phyloP scores from a whole-genome alignment of 2,113 vertebrate species.

The Hippocampus zosterae region DNA sequence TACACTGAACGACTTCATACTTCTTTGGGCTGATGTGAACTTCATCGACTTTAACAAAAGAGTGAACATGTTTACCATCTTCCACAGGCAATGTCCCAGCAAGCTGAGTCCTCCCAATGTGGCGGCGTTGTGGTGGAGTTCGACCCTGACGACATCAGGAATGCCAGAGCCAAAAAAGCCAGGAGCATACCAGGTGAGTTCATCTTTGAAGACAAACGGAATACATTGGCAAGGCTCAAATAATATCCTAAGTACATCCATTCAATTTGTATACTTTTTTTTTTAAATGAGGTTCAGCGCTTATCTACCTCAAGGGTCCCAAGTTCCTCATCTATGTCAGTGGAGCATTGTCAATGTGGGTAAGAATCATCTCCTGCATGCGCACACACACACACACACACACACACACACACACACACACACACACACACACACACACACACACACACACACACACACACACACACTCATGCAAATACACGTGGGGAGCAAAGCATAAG shows the following conservation, averaged over 20 bases:
- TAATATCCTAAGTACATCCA: conserved; percentile 2
- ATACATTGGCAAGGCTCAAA: neutral
- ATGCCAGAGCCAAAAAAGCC: conserved; percentile 44
- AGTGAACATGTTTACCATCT: conserved; percentile 6
- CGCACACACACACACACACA: neutral
- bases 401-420: neutral
- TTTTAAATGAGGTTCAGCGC: conserved; percentile 56
- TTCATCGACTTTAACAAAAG: neutral
- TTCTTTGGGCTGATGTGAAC: neutral
- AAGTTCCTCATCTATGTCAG: conserved; percentile 75
- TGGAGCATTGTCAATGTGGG: conserved; percentile 76
- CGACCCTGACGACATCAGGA: conserved; percentile 55
- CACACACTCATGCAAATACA: too few species aligned
- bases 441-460: too few species aligned
- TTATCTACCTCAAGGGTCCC: conserved; percentile 70
- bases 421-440: neutral
- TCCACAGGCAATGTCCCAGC: conserved; percentile 63
- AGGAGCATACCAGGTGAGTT: conserved; percentile 63
- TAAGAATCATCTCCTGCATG: conserved; percentile 60
- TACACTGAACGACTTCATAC: neutral
- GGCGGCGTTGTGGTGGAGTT: conserved; percentile 63
- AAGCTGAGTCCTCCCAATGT: conserved; percentile 55
- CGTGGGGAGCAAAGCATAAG: too few species aligned
- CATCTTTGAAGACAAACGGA: conserved; percentile 2
- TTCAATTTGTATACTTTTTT: neutral